Evolutionary conservation across 2,113 vertebrate species (phyloP), one percentile per base, ranked within the genome.

Genomic region (Microtus montanus): DNA sequence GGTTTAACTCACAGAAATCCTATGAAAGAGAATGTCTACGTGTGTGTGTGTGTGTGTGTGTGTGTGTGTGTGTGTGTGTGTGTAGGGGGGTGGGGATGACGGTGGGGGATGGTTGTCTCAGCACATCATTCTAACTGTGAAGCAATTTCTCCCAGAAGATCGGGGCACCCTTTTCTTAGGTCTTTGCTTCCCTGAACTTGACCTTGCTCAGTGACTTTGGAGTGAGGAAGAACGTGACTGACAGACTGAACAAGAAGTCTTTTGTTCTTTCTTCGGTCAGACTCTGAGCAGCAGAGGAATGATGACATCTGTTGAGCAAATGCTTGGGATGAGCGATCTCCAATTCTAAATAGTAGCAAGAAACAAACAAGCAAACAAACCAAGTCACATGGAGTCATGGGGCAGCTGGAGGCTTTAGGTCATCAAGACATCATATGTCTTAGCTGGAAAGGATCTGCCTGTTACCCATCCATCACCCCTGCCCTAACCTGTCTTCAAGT

Each of bases 131-230:
- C 8, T 88, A 70, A 95, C 74, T 84, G 70, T 80, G 89, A 96
- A 88, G 49, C 85, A 61, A 94, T 89, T 87, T 92, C 52, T 95
- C 84, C 84, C 84, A 96, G 93, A 87, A 41, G n/a, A 89, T 93
- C 75, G 84, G 88, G 41, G 79, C 91, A 96, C 35, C 79, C 52
- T 89, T 80, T 83, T 61, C 68, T 92, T 61, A 96, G 70, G 49
- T 89, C 87, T 96, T 96, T 28, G 80, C 41, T 93, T 95, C 73
- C 93, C 84, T 95, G 66, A 95, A 92, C n/a, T 89, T 96, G 94
- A 94, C 93, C 84, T 95, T 88, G 79, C 41, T 94, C 61, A 87
- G 58, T 78, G 84, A 92, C 71, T 96, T 80, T 63, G 87, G 84
- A 85, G 61, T 24, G 35, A 91, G 88, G 80, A 82, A 78, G 91